Evolutionary conservation across 2,113 vertebrate genomes (phyloP).

Genomic region (Psittacula cyanocephala): DNA sequence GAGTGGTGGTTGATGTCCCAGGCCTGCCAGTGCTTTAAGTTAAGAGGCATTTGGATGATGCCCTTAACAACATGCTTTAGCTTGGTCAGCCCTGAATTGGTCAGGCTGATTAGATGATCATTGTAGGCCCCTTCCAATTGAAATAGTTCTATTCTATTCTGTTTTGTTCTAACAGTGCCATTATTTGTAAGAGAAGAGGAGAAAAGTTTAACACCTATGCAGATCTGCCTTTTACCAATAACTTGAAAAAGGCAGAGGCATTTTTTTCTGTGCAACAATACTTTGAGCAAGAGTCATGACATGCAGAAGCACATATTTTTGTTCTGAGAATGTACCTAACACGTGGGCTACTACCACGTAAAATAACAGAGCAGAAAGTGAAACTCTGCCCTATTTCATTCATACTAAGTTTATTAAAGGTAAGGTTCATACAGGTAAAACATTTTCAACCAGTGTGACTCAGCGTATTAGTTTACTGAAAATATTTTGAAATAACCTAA

Average conservation of each 20-base stretch:
- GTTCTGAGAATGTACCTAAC: not conserved
- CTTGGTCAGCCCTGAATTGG: not conserved
- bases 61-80: not conserved
- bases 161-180: not conserved
- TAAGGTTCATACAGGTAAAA: not conserved
- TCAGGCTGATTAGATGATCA: not conserved
- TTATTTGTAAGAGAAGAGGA: not conserved
- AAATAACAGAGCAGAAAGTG: not conserved
- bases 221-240: not conserved
- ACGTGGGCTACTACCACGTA: not conserved
- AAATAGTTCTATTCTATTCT: not conserved
- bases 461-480: not conserved
- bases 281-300: not conserved
- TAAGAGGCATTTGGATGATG: not conserved
- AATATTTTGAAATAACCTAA: not conserved
- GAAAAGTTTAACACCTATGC: not conserved
- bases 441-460: not conserved
- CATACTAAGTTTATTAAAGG: not conserved
- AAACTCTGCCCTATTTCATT: not conserved
- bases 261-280: not conserved
- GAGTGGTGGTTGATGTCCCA: not conserved
- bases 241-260: not conserved
- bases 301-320: not conserved
- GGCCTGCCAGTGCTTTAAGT: not conserved
- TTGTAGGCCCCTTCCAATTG: not conserved